These are phyloP conservation scores for Dipodomys merriami DNA, from an alignment of 2,113 vertebrate species.

Conservation along the genomic window DNA sequence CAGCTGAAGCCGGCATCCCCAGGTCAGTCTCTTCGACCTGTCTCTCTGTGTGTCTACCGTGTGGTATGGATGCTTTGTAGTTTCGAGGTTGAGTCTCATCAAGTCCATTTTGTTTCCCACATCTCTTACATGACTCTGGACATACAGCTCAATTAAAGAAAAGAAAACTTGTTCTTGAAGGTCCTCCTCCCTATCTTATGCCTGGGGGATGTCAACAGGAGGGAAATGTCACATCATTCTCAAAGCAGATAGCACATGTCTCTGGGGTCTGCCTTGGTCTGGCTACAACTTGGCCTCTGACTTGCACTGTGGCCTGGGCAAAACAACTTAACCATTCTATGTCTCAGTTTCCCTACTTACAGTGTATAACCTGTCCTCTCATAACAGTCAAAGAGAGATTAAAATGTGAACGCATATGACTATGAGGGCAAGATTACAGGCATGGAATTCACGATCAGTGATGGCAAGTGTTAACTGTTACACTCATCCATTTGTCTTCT, in stretches of 20 bases:
- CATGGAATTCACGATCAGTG: not conserved
- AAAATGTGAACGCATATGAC: not conserved
- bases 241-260: too few species aligned
- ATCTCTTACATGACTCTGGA: not conserved
- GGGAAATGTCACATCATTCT: too few species aligned
- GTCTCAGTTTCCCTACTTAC: not conserved
- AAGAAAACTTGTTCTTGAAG: too few species aligned
- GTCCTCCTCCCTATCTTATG: too few species aligned
- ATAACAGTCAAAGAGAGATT: not conserved
- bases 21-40: too few species aligned
- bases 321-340: not conserved
- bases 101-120: not conserved
- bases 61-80: too few species aligned
- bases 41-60: too few species aligned
- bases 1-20: too few species aligned
- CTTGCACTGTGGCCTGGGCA: not conserved
- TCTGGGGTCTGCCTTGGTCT: too few species aligned
- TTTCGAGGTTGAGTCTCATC: not conserved
- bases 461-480: not conserved
- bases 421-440: not conserved
- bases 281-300: too few species aligned
- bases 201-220: too few species aligned
- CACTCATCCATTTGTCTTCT: conserved; percentile 19
- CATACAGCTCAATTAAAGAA: too few species aligned
- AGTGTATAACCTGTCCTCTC: not conserved